phyloP scores from a whole-genome alignment of 2,113 vertebrate species.

The Trematomus loennbergii region DNA sequence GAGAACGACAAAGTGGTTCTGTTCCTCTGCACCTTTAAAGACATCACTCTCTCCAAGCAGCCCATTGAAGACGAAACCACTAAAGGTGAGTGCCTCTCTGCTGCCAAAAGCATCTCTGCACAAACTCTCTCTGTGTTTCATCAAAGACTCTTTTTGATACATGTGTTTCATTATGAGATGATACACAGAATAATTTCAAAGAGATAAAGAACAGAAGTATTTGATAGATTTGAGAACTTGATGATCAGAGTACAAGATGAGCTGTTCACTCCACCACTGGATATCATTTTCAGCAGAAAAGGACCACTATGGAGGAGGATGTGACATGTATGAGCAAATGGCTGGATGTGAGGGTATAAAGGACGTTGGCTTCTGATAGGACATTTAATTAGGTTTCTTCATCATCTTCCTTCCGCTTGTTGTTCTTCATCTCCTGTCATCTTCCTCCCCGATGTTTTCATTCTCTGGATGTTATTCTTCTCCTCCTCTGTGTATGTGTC shows the following conservation, averaged over 20 bases:
- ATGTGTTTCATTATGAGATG: neutral
- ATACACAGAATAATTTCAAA: neutral
- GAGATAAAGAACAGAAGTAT: neutral
- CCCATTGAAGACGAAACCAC: slow-evolving; percentile 97
- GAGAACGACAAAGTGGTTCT: slow-evolving; percentile 98
- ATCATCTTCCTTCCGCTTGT: slow-evolving; percentile 1
- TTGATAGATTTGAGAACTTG: neutral
- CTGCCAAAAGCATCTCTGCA: no score
- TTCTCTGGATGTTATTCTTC: neutral
- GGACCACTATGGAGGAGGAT: neutral
- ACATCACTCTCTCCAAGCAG: slow-evolving; percentile 98
- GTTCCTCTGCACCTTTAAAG: slow-evolving; percentile 98
- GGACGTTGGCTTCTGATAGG: neutral
- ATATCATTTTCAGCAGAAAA: neutral
- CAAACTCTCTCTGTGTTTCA: neutral
- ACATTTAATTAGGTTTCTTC: neutral
- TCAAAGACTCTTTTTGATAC: neutral
- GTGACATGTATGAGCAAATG: slow-evolving; percentile 11
- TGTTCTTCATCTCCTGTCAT: neutral
- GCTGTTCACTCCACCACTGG: neutral
- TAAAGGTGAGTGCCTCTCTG: slow-evolving; percentile 85
- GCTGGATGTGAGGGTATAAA: slow-evolving; percentile 17
- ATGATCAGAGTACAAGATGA: neutral
- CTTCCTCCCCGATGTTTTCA: neutral
- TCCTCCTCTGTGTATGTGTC: neutral